phyloP scores from a whole-genome alignment of 2,113 vertebrate species.

The Lasiurus cinereus region DNA sequence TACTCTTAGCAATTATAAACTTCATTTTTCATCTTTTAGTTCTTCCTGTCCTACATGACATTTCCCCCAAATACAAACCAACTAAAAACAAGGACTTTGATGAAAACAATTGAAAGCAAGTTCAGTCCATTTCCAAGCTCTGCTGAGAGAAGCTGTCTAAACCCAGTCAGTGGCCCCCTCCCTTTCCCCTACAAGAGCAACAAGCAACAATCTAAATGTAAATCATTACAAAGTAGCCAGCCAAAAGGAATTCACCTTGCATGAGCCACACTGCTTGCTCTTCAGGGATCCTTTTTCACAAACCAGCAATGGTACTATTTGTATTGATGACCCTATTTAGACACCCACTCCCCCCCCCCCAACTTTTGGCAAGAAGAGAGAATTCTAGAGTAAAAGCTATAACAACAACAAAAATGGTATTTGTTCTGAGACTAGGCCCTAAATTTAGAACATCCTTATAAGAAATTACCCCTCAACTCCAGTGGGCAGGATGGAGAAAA shows the following conservation, averaged over 20 bases:
- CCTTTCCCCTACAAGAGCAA: conserved; percentile 60
- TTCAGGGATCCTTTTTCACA: conserved; percentile 42
- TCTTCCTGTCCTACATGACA: background rate
- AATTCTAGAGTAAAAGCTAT: background rate
- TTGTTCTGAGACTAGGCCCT: conserved; percentile 12
- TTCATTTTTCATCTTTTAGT: conserved; percentile 79
- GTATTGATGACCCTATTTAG: conserved; percentile 77
- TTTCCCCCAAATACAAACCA: conserved; percentile 61
- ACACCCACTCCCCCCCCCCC: background rate
- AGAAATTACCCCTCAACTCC: background rate
- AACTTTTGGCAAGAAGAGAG: conserved; percentile 12
- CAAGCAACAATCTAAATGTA: conserved; percentile 86
- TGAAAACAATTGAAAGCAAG: conserved; percentile 65
- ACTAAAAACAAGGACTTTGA: conserved; percentile 66
- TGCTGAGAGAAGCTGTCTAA: conserved; percentile 72
- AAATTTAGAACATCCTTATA: background rate
- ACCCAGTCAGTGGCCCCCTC: background rate
- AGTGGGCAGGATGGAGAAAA: background rate
- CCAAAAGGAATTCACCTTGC: conserved; percentile 61
- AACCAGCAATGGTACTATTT: conserved; percentile 63
- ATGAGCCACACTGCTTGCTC: conserved; percentile 8
- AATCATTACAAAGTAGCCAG: conserved; percentile 79
- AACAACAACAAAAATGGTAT: background rate
- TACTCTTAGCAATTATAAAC: conserved; percentile 52
- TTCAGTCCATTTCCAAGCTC: conserved; percentile 73